These are phyloP conservation scores for Ricordea florida DNA, from an alignment of 92 coral and sea anemone species.

Conservation along the genomic window DNA sequence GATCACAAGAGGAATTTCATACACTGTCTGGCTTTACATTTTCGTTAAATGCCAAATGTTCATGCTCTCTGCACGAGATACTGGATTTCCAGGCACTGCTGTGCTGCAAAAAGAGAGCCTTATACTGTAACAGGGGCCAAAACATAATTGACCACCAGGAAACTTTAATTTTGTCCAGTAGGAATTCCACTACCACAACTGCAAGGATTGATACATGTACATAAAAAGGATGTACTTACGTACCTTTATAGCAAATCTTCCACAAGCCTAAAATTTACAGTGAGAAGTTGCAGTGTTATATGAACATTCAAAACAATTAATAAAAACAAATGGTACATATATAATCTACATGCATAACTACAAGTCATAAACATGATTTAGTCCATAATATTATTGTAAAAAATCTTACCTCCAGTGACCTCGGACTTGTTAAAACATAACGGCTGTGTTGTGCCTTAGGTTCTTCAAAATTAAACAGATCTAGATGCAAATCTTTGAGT, in stretches of 20 bases:
- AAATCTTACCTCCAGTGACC: slow-evolving; percentile 73
- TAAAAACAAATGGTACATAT: neutral
- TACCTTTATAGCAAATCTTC: slow-evolving; percentile 89
- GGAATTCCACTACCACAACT: too few species aligned
- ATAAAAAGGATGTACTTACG: too few species aligned
- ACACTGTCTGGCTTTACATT: too few species aligned
- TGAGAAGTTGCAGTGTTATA: neutral
- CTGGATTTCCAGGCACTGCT: too few species aligned
- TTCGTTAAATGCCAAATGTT: too few species aligned
- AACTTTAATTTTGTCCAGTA: too few species aligned
- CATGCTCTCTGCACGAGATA: too few species aligned
- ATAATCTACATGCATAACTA: neutral
- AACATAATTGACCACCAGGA: too few species aligned
- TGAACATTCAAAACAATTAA: neutral
- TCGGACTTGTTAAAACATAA: slow-evolving; percentile 88
- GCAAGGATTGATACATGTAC: too few species aligned
- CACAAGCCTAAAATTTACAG: slow-evolving; percentile 71
- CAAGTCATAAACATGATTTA: neutral
- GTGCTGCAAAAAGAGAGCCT: too few species aligned
- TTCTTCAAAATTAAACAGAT: slow-evolving; percentile 82
- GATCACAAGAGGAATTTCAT: too few species aligned
- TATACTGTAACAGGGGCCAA: too few species aligned
- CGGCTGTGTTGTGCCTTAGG: slow-evolving; percentile 78
- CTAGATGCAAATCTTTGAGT: slow-evolving; percentile 51
- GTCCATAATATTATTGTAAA: neutral